Evolutionary conservation across 2,113 vertebrate genomes (phyloP), one percentile per base, ranked within the genome.

Genomic region (Catharus fuscescens): DNA sequence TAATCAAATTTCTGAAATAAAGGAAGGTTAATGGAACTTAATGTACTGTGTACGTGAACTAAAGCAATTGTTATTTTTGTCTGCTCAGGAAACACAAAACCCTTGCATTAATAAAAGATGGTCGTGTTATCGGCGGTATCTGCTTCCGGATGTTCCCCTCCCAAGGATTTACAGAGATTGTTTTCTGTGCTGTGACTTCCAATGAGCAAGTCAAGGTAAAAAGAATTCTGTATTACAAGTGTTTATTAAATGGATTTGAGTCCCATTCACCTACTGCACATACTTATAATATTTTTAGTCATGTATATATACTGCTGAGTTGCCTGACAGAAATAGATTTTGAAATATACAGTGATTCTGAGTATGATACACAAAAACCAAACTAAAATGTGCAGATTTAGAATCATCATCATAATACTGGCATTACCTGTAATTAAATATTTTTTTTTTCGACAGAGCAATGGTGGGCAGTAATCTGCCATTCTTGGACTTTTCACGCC

Each of bases 111-210:
- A 99, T 99, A 97, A 99, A 99, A 97, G 99, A 99, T 66, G 99
- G 99, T 26, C 99, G 99, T 44, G 99, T 99, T 62, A 99, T 99
- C 10, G 99, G 99, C 50, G 99, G 99, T 31, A 99, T 99, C 97
- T 99, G 99, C 94, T 99, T 99, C 96, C 98, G 99, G 44, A 99
- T 99, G 99, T 99, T 99, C 97, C 99, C 99, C 4, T 99, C 99
- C 14, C 99, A 99, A 95, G 99, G 99, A 95, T 99, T 99, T 94
- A 99, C 99, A 2, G 99, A 99, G 97, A 99, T 99, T 62, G 99
- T 99, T 80, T 99, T 99, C 97, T 99, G 99, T 95, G 99, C 99
- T 8, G 99, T 99, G 80, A 99, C 99, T 62, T 99, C 99, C 57
- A 99, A 99, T 54, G 99, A 99, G 64, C 99, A 99, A 97, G 99